Conservation (phyloP, 2,888 invertebrate genomes). For the Zaprionus obscuricornis region DNA sequence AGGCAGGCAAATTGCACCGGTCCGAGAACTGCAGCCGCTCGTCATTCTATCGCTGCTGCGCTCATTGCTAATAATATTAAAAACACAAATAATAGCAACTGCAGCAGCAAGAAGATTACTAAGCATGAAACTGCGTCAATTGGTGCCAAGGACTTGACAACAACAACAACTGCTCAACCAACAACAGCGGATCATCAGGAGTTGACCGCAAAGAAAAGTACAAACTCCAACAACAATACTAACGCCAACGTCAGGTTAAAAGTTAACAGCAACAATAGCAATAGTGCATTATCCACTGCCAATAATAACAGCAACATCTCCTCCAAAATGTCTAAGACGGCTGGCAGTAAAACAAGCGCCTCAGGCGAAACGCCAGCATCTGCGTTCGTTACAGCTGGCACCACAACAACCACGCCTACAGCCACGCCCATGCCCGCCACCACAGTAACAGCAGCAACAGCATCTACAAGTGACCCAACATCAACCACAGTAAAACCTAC, state of each 20-base stretch:
- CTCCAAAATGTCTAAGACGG: conserved; percentile 79
- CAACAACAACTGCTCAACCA: conserved; percentile 42
- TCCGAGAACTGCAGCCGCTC: conserved; percentile 59
- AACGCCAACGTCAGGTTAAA: conserved; percentile 59
- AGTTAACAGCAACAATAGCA: conserved; percentile 62
- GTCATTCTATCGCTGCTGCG: conserved; percentile 64
- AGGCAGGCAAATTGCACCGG: conserved; percentile 60
- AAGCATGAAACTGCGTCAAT: conserved; percentile 53
- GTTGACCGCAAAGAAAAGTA: conserved; percentile 38
- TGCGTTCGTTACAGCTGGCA: conserved; percentile 61
- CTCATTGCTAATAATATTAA: conserved; percentile 66
- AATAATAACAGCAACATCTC: conserved; percentile 55
- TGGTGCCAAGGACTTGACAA: conserved; percentile 52
- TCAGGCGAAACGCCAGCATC: conserved; percentile 56
- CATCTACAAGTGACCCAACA: conserved; percentile 25
- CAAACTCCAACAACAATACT: conserved; percentile 38
- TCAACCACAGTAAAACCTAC: conserved; percentile 41
- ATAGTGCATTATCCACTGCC: conserved; percentile 65
- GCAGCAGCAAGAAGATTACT: conserved; percentile 29
- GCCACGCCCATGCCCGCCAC: conserved; percentile 65
- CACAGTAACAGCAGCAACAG: conserved; percentile 34
- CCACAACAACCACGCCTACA: conserved; percentile 45
- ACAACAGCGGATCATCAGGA: conserved; percentile 31
- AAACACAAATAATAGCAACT: conserved; percentile 35
- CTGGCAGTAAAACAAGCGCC: conserved; percentile 54